These are phyloP conservation scores for Hippocampus kuda DNA, from an alignment of 2,797 vertebrate genomes.

Conservation along the genomic window DNA sequence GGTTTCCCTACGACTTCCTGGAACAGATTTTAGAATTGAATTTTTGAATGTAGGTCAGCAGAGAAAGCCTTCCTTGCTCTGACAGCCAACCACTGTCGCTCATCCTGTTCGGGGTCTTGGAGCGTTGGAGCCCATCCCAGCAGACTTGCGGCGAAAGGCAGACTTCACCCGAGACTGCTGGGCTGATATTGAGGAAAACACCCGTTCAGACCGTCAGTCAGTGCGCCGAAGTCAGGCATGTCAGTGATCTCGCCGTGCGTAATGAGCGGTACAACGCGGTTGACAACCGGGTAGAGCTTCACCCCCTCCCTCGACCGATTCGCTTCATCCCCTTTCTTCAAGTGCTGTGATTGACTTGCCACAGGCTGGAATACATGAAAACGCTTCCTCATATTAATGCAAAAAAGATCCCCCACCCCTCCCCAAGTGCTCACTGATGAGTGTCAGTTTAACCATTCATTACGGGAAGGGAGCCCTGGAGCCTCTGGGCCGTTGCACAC, in stretches of 20 bases:
- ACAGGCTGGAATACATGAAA: slow-evolving; percentile 36
- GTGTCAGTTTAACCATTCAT: slow-evolving; percentile 53
- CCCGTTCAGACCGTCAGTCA: not conserved
- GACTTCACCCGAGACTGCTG: not conserved
- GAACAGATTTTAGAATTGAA: not conserved
- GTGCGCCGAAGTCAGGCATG: not conserved
- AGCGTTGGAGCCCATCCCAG: not conserved
- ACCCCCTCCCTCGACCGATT: slow-evolving; percentile 11
- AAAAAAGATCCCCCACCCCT: not conserved
- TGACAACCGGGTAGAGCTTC: slow-evolving; percentile 39
- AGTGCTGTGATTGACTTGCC: slow-evolving; percentile 48
- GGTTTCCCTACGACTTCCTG: not conserved
- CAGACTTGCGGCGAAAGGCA: not conserved
- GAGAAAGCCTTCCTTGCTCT: not conserved
- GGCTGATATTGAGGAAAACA: not conserved
- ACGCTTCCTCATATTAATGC: slow-evolving; percentile 40
- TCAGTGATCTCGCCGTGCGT: slow-evolving; percentile 38
- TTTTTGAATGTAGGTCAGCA: not conserved
- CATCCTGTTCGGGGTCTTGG: not conserved
- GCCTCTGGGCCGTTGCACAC: slow-evolving; percentile 28
- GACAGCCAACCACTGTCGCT: not conserved
- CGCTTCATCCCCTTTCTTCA: slow-evolving; percentile 29
- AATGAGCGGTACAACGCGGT: slow-evolving; percentile 49
- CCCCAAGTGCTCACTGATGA: slow-evolving; percentile 21
- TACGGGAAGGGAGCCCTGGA: slow-evolving; percentile 40